A percentile compares a stretch with the other conserved stretches of the same genome.
phyloP scores from a whole-genome alignment of 2,797 vertebrate genomes.

The Sylvia borin region DNA sequence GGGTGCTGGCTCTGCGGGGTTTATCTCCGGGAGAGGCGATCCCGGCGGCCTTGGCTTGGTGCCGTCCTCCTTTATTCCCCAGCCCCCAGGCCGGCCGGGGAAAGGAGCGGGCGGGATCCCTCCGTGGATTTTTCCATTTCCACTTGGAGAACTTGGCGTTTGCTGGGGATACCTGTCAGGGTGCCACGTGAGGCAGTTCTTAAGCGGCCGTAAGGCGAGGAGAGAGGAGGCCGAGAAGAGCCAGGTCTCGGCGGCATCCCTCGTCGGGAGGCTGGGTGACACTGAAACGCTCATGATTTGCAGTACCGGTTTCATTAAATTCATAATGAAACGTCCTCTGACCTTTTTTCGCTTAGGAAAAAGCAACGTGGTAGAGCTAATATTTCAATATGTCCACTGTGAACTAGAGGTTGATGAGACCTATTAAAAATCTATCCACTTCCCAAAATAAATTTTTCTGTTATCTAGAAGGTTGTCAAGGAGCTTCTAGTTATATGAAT shows the following conservation, averaged over 20 bases:
- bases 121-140: neutral
- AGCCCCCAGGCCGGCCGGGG: neutral
- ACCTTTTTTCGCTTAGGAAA: neutral
- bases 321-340: neutral
- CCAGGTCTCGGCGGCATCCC: neutral
- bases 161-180: neutral
- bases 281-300: neutral
- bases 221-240: neutral
- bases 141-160: neutral
- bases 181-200: neutral
- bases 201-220: neutral
- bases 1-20: rapidly evolving
- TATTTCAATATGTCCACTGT: neutral
- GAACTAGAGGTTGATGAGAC: neutral
- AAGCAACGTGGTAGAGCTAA: neutral
- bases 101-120: neutral
- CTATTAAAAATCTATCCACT: conserved; percentile 18
- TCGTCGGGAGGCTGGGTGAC: neutral
- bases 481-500: conserved; percentile 62
- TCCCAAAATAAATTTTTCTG: conserved; percentile 50
- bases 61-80: neutral
- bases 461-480: conserved; percentile 67
- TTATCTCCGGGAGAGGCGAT: neutral
- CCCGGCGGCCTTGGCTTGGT: neutral
- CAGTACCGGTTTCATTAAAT: neutral